Conservation (phyloP, 1,140 invertebrate genomes). For the Sycophila sp. region DNA sequence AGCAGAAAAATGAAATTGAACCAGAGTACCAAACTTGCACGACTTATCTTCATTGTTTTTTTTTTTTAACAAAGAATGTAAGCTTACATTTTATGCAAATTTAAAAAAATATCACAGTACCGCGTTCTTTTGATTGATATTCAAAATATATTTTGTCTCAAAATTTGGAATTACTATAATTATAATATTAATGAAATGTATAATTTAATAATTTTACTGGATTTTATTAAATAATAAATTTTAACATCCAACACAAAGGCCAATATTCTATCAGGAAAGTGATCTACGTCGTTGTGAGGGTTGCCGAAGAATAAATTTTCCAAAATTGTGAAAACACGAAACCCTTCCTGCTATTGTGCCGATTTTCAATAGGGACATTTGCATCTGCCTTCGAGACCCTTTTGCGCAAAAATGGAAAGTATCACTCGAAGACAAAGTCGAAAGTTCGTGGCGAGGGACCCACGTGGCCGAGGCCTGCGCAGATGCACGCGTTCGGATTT, state of each 20-base stretch:
- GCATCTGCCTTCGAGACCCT: constrained; percentile 44
- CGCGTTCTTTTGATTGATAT: too few relatives aligned
- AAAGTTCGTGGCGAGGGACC: background rate
- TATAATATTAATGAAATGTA: too few relatives aligned
- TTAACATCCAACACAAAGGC: too few relatives aligned
- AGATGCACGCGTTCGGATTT: background rate
- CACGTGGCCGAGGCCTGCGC: background rate
- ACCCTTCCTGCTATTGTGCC: background rate
- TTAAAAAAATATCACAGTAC: too few relatives aligned
- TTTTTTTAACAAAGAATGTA: background rate
- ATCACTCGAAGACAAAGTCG: background rate
- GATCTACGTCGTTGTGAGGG: too few relatives aligned
- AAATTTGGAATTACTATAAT: too few relatives aligned
- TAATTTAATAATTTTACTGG: too few relatives aligned
- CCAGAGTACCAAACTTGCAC: background rate
- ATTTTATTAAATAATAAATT: too few relatives aligned
- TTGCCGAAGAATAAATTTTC: too few relatives aligned
- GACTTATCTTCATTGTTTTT: background rate
- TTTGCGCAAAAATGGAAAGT: constrained; percentile 46
- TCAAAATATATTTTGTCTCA: too few relatives aligned
- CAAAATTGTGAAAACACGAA: background rate
- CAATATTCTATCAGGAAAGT: too few relatives aligned
- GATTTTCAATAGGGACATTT: constrained; percentile 43
- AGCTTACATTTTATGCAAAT: too few relatives aligned
- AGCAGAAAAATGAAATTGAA: background rate